Evolutionary conservation across 2,888 invertebrate genomes (phyloP).

Genomic region (Drosophila robusta): DNA sequence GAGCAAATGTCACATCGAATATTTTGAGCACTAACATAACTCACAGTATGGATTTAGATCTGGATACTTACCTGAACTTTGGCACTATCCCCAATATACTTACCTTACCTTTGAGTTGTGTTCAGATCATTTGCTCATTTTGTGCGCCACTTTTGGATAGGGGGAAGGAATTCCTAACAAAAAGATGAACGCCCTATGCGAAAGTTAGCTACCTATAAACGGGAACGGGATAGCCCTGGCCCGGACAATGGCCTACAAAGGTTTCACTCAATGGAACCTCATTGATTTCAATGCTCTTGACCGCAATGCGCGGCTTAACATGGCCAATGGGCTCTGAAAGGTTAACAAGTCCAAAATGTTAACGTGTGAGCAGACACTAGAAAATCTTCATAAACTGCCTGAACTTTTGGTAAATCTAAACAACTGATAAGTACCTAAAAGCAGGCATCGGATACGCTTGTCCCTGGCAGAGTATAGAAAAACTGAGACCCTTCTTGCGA

Average conservation of each 20-base stretch:
- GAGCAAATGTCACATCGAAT: conserved; percentile 41
- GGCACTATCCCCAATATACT: conserved; percentile 31
- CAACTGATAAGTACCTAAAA: conserved; percentile 88
- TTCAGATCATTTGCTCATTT: conserved; percentile 54
- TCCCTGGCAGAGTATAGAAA: conserved; percentile 90
- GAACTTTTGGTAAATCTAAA: conserved; percentile 11
- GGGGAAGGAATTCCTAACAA: conserved; percentile 25
- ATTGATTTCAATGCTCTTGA: conserved; percentile 83
- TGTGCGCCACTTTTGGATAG: conserved; percentile 36
- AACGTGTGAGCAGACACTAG: too few species aligned
- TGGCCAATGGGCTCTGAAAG: conserved; percentile 83
- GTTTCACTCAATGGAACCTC: conserved; percentile 69
- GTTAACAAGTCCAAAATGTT: neutral
- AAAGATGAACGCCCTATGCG: conserved; percentile 27
- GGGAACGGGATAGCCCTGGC: conserved; percentile 89
- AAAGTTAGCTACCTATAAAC: conserved; percentile 87
- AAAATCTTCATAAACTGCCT: conserved; percentile 41
- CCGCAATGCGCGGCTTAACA: conserved; percentile 82
- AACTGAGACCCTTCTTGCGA: conserved; percentile 85
- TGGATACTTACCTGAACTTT: conserved; percentile 42
- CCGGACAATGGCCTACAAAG: conserved; percentile 87
- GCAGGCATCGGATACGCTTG: conserved; percentile 91
- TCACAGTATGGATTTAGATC: neutral
- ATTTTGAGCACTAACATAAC: neutral
- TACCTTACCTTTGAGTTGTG: conserved; percentile 26